These are phyloP conservation scores for Sylvia atricapilla DNA, from an alignment of 2,113 vertebrate species.

Conservation along the genomic window DNA sequence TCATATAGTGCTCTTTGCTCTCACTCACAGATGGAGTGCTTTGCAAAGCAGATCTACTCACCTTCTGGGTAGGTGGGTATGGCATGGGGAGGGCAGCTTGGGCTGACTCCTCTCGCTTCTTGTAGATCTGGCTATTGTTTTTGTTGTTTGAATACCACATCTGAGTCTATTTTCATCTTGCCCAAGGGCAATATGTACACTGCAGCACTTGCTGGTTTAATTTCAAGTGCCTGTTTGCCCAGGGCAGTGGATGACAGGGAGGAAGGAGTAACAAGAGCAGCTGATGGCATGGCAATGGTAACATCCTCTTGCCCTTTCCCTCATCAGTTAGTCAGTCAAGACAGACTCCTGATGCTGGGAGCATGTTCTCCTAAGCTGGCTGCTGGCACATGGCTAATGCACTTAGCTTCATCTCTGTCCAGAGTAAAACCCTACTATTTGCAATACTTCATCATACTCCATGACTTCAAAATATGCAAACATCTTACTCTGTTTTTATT, in stretches of 20 bases:
- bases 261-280: background rate
- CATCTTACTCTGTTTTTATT: background rate
- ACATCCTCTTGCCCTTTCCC: background rate
- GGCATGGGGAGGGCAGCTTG: background rate
- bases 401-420: background rate
- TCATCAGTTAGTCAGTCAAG: background rate
- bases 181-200: background rate
- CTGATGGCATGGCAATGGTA: background rate
- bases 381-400: background rate
- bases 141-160: background rate
- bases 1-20: constrained; percentile 45
- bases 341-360: background rate
- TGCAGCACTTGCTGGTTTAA: background rate
- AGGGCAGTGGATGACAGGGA: background rate
- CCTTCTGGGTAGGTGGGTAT: constrained; percentile 34
- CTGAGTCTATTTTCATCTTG: constrained; percentile 12
- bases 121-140: constrained; percentile 4
- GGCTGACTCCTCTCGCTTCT: constrained; percentile 13
- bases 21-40: constrained; percentile 49
- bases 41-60: constrained; percentile 57
- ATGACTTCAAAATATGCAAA: background rate
- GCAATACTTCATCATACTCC: background rate
- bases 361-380: background rate
- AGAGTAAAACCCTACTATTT: background rate
- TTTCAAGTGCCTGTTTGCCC: background rate